Evolutionary conservation across 2,888 invertebrate genomes (phyloP), one percentile per base, ranked within the genome.

Genomic region (Mimumesa dahlbomi): DNA sequence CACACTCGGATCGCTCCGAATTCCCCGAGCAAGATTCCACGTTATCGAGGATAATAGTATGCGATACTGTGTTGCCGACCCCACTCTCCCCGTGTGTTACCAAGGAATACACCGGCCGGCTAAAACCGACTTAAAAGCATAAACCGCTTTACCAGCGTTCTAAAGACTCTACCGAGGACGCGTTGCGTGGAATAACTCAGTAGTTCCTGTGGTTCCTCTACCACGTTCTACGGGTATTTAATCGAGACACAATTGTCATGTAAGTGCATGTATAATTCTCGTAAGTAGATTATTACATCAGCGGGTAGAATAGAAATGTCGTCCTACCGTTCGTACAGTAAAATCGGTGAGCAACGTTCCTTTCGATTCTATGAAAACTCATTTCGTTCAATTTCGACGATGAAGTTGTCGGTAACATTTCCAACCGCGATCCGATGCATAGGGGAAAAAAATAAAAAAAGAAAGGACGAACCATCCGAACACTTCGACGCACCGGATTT

Each of bases 11-110:
- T 72, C 64, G 46, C 62, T 40, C n/a, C 56, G 18, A 56, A 75
- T 73, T 65, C 69, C 48, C 46, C 40, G 9, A 36, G 2, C 31
- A 34, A n/a, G 53, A 71, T 71, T 56, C 66, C 66, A 19, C 58
- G 36, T 34, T 54, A 59, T 54, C 25, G 21, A 25, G 13, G 50
- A 40, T 42, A 53, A 53, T 31, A 19, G 58, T 9, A 7, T 25
- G n/a, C 34, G n/a, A 9, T 25, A 25, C 25, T n/a, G n/a, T n/a
- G n/a, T n/a, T n/a, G n/a, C n/a, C n/a, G n/a, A n/a, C n/a, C n/a
- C n/a, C n/a, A n/a, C n/a, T n/a, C n/a, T n/a, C n/a, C n/a, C n/a
- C n/a, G n/a, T n/a, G n/a, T n/a, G 25, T 25, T 25, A 25, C 25
- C 25, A 25, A 25, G 25, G 25, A 25, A 25, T 25, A 25, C n/a